Evolutionary conservation across 2,797 vertebrate genomes (phyloP), one percentile per base, ranked within the genome.

Genomic region (Otus scops): DNA sequence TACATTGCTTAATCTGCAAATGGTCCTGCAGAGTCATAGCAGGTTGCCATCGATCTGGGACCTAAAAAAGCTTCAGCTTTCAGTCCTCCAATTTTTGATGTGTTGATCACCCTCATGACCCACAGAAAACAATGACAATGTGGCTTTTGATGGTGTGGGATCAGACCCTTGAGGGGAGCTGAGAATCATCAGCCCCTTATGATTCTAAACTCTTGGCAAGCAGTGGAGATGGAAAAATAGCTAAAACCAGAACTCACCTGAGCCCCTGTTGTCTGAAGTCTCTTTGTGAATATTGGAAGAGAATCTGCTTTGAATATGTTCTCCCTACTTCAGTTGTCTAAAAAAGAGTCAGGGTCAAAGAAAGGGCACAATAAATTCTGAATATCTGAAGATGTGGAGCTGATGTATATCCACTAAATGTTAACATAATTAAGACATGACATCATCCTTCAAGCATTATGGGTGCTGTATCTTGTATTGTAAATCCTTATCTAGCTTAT

Each of bases 361-460:
- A 97, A 96, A 95, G 96, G 95, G 82, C 95, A 94, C 88, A 90
- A 88, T 95, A 96, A 95, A 97, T 97, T 97, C 93, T 96, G 90
- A 97, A 94, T 97, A 96, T 97, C 93, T 96, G 93, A 97, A 97
- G 94, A 97, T 96, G 92, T 96, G 88, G 48, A 94, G 88, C 93
- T 97, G 97, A 97, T 97, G 91, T 97, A 95, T 96, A 95, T 95
- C 95, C 93, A 92, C 95, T 95, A 96, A 96, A 97, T 93, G 92
- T 71, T 97, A 97, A 97, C 95, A 97, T 97, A 97, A 97, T 97
- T 97, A 97, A 96, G 94, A 94, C 51, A 95, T 97, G 96, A 97
- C 95, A 95, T 97, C 96, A 97, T 97, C 85, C 91, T 97, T 97
- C 92, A 94, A 94, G 79, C 93, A 92, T 96, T 97, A 93, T 95